Base-by-base conservation (phyloP, 2,888 invertebrate species). In the Drosophila nigritarsus region DNA sequence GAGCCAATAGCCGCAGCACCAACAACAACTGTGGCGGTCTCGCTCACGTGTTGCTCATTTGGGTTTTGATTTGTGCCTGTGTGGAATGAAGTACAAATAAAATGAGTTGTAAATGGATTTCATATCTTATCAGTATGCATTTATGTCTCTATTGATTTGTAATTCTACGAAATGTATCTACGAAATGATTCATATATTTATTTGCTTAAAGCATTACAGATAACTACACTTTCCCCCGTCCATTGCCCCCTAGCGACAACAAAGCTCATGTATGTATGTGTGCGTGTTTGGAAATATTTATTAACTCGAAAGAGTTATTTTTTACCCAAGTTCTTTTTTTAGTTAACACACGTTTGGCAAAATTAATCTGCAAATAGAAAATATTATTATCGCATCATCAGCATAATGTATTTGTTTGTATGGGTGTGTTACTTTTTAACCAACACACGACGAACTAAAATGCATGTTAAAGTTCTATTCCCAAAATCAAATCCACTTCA, bases 41-140 rank as follows among this genome's bases (percentile, higher is more conserved):
- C 86, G 70, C 61, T 81, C 82, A 83, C 75, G 78, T 73, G 83
- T 64, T 80, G 78, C 77, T 91, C 91, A 91, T 85, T 91, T 84
- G 80, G 78, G 76, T 84, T 90, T 79, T 80, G 84, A 87, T 90
- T 92, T 87, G 87, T 82, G 86, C 88, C 91, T 91, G 56, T 51
- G 68, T 63, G 29, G 15, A 56, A 42, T 3, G 36, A 45, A n/a
- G 27, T 27, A 45, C 45, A 45, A 45, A 24, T n/a, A 34, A 56
- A 73, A 45, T 58, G 36, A 64, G 61, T 62, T 48, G 42, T 59
- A 68, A 73, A 66, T 70, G 49, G 58, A 63, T 64, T 29, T 49
- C 32, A 29, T 32, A 34, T 65, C 65, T 75, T 78, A 75, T 75
- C 75, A 29, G 38, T 70, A 59, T 56, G 48, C 67, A 34, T 49